phyloP scores from a whole-genome alignment of 2,888 invertebrate genomes.

The Xanthorhoe designata region DNA sequence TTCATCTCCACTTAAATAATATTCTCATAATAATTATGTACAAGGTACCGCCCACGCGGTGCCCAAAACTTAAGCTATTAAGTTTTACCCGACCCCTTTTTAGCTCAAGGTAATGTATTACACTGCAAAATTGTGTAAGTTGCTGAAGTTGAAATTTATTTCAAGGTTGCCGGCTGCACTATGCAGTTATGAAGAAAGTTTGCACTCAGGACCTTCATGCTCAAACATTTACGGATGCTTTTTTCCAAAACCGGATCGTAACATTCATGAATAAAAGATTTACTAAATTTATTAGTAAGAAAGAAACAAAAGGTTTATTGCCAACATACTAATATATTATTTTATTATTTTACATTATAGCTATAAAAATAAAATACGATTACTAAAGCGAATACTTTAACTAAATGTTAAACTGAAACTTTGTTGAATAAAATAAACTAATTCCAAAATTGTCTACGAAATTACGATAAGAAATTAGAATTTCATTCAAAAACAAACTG shows the following conservation, averaged over 20 bases:
- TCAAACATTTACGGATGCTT: too few species aligned
- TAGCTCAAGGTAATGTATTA: conserved; percentile 14
- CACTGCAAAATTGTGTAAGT: conserved; percentile 25
- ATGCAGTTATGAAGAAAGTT: conserved; percentile 15
- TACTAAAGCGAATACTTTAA: too few species aligned
- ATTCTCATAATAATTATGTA: conserved; percentile 14
- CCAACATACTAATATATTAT: too few species aligned
- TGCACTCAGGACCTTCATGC: neutral
- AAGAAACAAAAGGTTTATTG: too few species aligned
- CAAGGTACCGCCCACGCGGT: conserved; percentile 25
- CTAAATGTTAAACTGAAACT: conserved; percentile 2
- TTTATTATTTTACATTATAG: too few species aligned
- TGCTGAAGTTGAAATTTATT: conserved; percentile 16
- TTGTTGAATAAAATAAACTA: conserved; percentile 12
- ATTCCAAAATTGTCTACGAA: conserved; percentile 6
- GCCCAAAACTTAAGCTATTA: conserved; percentile 27
- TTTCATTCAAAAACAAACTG: conserved; percentile 18
- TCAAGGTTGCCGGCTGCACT: conserved; percentile 7
- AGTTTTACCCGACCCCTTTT: conserved; percentile 20
- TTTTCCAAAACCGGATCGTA: too few species aligned
- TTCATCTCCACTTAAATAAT: neutral
- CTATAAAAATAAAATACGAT: too few species aligned
- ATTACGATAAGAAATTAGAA: conserved; percentile 16
- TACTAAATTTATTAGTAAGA: too few species aligned
- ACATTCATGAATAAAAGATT: too few species aligned